Evolutionary conservation across 1,140 invertebrate genomes (phyloP).

Genomic region (Anoplolepis gracilipes): DNA sequence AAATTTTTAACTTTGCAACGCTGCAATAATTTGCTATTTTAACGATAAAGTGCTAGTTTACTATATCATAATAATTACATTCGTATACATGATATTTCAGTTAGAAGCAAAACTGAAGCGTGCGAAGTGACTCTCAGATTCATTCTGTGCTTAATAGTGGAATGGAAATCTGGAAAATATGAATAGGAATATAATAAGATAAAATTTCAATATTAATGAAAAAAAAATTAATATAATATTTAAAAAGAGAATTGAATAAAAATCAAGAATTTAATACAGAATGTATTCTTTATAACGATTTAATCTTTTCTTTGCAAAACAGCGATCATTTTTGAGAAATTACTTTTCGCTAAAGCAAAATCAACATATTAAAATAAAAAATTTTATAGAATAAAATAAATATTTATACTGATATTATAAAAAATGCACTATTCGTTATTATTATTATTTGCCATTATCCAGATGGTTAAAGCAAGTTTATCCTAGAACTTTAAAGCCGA

Average conservation of each 20-base stretch:
- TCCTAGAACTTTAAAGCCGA: background rate
- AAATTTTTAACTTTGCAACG: background rate
- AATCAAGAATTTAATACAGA: background rate
- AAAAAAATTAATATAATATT: background rate
- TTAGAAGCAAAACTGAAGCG: conserved; percentile 4
- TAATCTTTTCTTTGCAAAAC: background rate
- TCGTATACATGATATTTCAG: conserved; percentile 18
- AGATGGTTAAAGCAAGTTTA: background rate
- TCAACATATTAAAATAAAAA: background rate
- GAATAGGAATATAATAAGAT: background rate
- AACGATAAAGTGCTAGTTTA: background rate
- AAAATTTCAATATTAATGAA: background rate
- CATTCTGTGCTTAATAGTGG: background rate
- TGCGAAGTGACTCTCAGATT: conserved; percentile 17
- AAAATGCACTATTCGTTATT: background rate
- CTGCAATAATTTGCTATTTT: background rate
- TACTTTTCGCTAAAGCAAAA: background rate
- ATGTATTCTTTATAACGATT: background rate
- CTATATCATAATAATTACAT: background rate
- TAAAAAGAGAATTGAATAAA: background rate
- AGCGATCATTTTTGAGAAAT: background rate
- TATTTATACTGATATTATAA: background rate
- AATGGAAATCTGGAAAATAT: no score
- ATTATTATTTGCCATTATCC: background rate
- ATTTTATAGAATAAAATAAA: background rate